Evolutionary conservation across 1,140 invertebrate species (phyloP), one percentile per base, ranked within the genome.

Genomic region (Cherax quadricarinatus): DNA sequence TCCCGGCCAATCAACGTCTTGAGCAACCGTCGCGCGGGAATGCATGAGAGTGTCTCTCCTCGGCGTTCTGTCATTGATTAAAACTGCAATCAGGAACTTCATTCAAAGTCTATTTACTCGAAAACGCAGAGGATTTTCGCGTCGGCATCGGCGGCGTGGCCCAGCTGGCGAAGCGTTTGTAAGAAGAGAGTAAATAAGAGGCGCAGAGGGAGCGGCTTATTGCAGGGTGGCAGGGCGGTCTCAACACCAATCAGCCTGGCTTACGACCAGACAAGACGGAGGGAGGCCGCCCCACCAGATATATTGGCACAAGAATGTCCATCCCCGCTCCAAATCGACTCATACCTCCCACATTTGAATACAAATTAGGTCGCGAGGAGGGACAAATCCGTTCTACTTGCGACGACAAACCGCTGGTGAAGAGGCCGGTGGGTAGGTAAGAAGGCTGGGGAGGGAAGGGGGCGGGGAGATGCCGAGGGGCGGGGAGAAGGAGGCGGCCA

Each of bases 241-340:
- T 57, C 51, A 57, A 83, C 21, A 83, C 81, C 81, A 83, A 83
- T 83, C 81, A 83, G 49, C 18, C 51, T 16, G 14, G 10, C 51
- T 83, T 83, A 83, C 51, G 51, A 83, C 21, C 81, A 53, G 16
- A 14, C 81, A 83, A 83, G 81, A 60, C 81, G 81, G 51, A 53
- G 81, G 41, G 81, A n/a, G 81, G 49, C 7, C 48, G 57, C 81
- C 49, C 14, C 81, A 48, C 81, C 51, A 83, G 81, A 83, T 83
- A 83, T 83, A 83, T 83, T 83, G 81, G 81, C 81, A 83, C 81
- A 83, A 83, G 81, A 83, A 83, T 83, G 81, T 57, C 10, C 81
- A 83, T 83, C 81, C 49, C 57, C 81, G 57, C 81, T 83, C 81
- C 49, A 83, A 83, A 83, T 83, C 81, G 81, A 83, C 81, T 83